Conservation (phyloP, 2,113 vertebrate species). For the Seriola dumerili region DNA sequence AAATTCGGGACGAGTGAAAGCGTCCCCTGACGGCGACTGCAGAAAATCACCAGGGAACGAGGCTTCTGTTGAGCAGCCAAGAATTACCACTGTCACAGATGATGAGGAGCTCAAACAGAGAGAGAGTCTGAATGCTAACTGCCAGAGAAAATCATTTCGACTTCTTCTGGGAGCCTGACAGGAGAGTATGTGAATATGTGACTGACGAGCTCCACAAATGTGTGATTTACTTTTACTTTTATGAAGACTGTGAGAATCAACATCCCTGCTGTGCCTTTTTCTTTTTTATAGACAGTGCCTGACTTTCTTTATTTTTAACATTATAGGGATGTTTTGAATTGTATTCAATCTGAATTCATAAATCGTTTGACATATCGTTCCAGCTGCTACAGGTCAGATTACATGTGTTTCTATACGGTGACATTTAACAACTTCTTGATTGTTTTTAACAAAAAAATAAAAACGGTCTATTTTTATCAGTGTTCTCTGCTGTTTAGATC, state of each 20-base stretch:
- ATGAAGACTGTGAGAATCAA: neutral
- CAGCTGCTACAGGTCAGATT: conserved; percentile 18
- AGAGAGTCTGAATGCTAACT: neutral
- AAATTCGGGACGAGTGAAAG: neutral
- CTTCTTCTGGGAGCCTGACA: neutral
- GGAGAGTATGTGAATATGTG: neutral
- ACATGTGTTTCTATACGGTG: conserved; percentile 8
- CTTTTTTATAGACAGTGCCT: neutral
- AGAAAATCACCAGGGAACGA: neutral
- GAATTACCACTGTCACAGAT: neutral
- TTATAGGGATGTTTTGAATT: neutral
- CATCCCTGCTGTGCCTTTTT: neutral
- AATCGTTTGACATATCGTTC: conserved; percentile 16
- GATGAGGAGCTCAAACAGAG: neutral
- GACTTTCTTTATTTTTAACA: neutral
- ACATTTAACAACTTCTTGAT: conserved; percentile 39
- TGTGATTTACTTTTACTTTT: too few relatives aligned
- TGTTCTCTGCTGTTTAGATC: neutral
- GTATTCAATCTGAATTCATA: neutral
- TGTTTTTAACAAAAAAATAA: neutral
- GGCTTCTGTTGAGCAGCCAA: too few relatives aligned
- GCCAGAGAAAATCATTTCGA: neutral
- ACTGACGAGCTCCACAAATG: neutral
- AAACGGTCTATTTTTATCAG: neutral
- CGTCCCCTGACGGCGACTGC: neutral